Conservation (phyloP, 2,888 invertebrate genomes). For the Tortrix viridana region DNA sequence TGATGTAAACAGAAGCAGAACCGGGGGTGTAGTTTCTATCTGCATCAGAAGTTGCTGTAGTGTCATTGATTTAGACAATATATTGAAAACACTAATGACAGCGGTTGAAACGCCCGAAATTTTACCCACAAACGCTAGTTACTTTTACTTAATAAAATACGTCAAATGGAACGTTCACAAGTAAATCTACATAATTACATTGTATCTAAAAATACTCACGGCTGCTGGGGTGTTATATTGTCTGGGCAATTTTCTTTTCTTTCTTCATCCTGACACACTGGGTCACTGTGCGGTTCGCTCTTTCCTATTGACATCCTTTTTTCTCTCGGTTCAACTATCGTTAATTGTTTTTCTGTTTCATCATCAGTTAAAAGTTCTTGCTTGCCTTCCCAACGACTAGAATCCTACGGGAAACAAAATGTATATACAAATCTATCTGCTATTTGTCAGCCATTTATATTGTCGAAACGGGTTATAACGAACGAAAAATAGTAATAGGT, state of each 20-base stretch:
- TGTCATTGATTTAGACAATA: no score
- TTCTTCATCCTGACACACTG: slow-evolving; percentile 6
- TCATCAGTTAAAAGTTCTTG: slow-evolving; percentile 66
- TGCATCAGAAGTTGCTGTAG: no score
- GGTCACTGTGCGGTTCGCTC: slow-evolving; percentile 46
- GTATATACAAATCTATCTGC: no score
- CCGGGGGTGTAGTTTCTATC: no score
- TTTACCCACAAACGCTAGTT: no score
- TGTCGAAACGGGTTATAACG: neutral
- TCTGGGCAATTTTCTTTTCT: neutral
- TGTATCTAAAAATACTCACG: slow-evolving; percentile 8
- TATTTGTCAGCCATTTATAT: no score
- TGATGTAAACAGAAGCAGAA: no score
- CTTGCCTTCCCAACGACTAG: slow-evolving; percentile 62
- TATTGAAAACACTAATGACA: no score
- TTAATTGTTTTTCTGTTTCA: slow-evolving; percentile 45
- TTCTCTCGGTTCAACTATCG: slow-evolving; percentile 42
- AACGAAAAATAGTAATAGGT: no score
- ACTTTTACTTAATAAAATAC: no score
- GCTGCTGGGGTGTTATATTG: neutral
- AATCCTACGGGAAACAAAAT: slow-evolving; percentile 27
- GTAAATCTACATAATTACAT: no score
- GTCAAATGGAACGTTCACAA: neutral
- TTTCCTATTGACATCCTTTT: slow-evolving; percentile 57
- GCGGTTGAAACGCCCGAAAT: no score